phyloP scores from a whole-genome alignment of 2,888 invertebrate genomes.

The Agonopterix arenella region DNA sequence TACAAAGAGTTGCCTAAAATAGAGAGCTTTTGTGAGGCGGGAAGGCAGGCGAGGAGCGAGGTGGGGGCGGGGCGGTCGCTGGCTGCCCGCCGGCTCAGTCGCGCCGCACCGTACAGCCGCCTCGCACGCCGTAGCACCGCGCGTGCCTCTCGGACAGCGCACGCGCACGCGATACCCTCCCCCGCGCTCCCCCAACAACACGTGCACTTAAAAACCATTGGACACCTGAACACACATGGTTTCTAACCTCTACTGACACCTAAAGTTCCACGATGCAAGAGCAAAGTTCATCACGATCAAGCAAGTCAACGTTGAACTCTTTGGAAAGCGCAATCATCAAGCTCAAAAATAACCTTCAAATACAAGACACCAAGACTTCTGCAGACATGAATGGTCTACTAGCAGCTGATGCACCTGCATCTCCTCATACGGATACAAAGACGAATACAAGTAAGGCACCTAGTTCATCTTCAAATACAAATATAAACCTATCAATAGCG shows the following conservation, averaged over 20 bases:
- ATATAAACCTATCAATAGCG: conserved; percentile 71
- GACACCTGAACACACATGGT: conserved; percentile 22
- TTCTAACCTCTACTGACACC: conserved; percentile 27
- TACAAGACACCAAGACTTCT: conserved; percentile 61
- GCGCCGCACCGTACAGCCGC: conserved; percentile 66
- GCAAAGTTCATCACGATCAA: conserved; percentile 65
- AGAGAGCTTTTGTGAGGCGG: conserved; percentile 76
- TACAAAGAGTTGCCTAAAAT: conserved; percentile 78
- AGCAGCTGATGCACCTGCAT: conserved; percentile 45
- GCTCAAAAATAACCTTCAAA: conserved; percentile 71
- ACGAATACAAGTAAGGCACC: conserved; percentile 62
- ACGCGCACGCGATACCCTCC: conserved; percentile 59
- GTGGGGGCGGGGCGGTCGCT: conserved; percentile 68
- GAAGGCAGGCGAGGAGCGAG: conserved; percentile 51
- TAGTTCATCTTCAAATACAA: conserved; percentile 52
- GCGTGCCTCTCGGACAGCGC: conserved; percentile 44
- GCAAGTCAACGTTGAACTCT: conserved; percentile 66
- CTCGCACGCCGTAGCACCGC: conserved; percentile 59
- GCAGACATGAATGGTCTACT: conserved; percentile 58
- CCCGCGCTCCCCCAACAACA: conserved; percentile 46
- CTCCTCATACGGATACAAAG: conserved; percentile 50
- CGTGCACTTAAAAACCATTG: conserved; percentile 40
- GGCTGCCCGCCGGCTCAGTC: conserved; percentile 70
- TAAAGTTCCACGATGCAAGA: conserved; percentile 60
- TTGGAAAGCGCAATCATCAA: conserved; percentile 74